Base-by-base conservation (phyloP, 2,797 vertebrate species). In the Trachops cirrhosus region DNA sequence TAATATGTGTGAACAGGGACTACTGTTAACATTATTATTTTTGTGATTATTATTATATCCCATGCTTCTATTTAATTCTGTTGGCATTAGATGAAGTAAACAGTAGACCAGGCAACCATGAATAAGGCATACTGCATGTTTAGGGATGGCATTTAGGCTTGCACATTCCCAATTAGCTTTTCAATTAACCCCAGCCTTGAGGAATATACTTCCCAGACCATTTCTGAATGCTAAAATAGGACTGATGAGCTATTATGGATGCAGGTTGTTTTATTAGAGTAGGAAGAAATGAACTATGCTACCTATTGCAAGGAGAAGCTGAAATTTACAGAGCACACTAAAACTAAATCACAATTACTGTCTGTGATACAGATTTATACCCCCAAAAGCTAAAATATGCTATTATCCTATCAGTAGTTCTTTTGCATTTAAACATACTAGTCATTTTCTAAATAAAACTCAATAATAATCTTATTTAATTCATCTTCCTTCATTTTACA, bases 401-500 rank as follows among this genome's bases (percentile, higher is more conserved):
- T 85, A 21, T 95, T 91, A 85, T 15, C 86, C 41, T 87, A 94
- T 85, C 83, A 94, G 9, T 87, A 96, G 44, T 37, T 90, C 93
- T 96, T 96, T 93, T 46, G 89, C 34, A 88, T 50, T 50, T 16
- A 80, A 96, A 16, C 54, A 12, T 80, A 50, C 41, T 46, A 48
- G 89, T 59, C 94, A 82, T 89, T 97, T 83, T 91, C 78, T 93
- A 94, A 92, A 96, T 67, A 89, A 97, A 96, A 86, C 80, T 94
- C 84, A 97, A 93, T 94, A 97, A 97, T 96, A 73, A 92, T 92
- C 89, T 96, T 83, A 82, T 87, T 97, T 94, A 89, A 67, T 84
- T 54, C 52, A 94, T 67, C 39, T 86, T 93, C 75, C 96, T 98
- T 64, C 93, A 97, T 82, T 95, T 94, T 57, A 71, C 52, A 73